Percentiles rank a stretch among this genome's conserved stretches.
phyloP scores from a whole-genome alignment of 2,797 vertebrate genomes.

The Psittacula echo region DNA sequence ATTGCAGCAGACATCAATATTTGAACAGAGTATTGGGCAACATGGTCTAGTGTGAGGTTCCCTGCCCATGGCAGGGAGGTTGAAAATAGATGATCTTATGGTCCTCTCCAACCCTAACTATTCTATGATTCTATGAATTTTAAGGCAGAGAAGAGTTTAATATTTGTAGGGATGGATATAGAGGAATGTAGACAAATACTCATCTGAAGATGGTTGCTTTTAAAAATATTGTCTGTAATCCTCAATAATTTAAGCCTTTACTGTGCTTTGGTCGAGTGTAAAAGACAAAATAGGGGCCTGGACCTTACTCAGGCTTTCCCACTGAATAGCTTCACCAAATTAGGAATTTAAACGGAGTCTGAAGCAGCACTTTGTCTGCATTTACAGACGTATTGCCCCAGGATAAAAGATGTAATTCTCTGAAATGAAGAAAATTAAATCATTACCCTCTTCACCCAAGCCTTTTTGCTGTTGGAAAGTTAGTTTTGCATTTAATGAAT shows the following conservation, averaged over 20 bases:
- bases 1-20: neutral
- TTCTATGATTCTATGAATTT: neutral
- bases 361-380: conserved; percentile 57
- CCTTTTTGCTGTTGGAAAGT: conserved; percentile 71
- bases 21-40: neutral
- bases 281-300: neutral
- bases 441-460: conserved; percentile 72
- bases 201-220: neutral
- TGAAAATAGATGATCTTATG: neutral
- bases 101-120: neutral
- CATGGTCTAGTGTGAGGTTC: neutral
- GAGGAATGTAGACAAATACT: neutral
- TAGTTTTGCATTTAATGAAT: conserved; percentile 74
- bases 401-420: conserved; percentile 72
- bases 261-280: neutral
- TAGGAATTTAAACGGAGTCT: conserved; percentile 47
- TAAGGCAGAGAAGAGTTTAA: neutral
- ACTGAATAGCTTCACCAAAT: conserved; percentile 50
- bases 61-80: neutral
- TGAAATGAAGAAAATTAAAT: conserved; percentile 73
- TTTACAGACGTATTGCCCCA: conserved; percentile 63
- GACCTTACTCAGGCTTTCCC: neutral
- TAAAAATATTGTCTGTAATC: neutral
- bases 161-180: neutral
- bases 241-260: neutral